Evolutionary conservation across 2,797 vertebrate species (phyloP), one percentile per base, ranked within the genome.

Genomic region (Lepidocolaptes lacrymiger): DNA sequence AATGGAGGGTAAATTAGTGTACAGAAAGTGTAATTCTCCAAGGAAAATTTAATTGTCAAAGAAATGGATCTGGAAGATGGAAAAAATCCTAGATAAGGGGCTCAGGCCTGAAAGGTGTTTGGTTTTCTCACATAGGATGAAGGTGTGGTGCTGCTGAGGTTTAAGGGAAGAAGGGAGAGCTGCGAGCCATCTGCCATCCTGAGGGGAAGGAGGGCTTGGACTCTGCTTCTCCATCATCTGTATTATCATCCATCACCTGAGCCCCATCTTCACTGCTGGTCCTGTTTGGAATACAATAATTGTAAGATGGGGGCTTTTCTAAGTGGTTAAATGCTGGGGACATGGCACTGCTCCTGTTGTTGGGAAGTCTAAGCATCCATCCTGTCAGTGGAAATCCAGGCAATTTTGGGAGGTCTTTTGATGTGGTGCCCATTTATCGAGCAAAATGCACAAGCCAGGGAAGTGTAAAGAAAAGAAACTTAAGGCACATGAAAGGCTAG

Each of bases 331-430:
- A 20, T 12, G 48, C 15, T n/a, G 0, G 68, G 41, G 67, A 3
- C 6, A 1, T 7, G 52, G 41, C 63, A 51, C 26, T 30, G 41
- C 12, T 2, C 20, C 18, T 1, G 1, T 3, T 66, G 30, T 3
- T 66, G 30, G 11, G 43, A 85, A 24, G 21, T 32, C 44, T 9
- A 16, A 34, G 10, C 27, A 15, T 21, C 52, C 16, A 0, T 24
- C 56, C 43, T 16, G 37, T 37, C 52, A 63, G 32, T 3, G 37
- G 32, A 39, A 93, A 59, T 24, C 22, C 59, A 30, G 26, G 9
- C 14, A 44, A 10, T 36, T 41, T 22, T 15, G 36, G 39, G 75
- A 74, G 39, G 13, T 2, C 24, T 59, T 77, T 28, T 14, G 32
- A 4, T 58, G 32, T 32, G 21, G 6, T 64, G 21, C 19, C n/a